Evolutionary conservation across 2,797 vertebrate genomes (phyloP).

Genomic region (Poeciliopsis gracilis): DNA sequence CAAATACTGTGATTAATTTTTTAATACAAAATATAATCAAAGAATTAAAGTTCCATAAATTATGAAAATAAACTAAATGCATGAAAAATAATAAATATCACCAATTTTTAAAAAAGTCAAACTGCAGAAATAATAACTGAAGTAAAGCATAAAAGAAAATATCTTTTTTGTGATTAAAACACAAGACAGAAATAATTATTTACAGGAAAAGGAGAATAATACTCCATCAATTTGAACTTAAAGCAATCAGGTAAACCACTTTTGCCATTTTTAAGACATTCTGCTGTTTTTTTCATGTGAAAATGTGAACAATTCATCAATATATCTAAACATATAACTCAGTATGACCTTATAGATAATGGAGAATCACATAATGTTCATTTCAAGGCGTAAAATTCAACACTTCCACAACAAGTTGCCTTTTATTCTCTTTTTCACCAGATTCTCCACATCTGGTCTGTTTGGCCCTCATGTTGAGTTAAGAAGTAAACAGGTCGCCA

Average conservation of each 20-base stretch:
- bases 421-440: neutral
- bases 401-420: neutral
- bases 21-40: neutral
- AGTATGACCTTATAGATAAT: too few relatives aligned
- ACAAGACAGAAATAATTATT: neutral
- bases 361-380: neutral
- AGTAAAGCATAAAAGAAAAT: neutral
- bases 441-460: neutral
- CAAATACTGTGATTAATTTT: neutral
- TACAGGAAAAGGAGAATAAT: neutral
- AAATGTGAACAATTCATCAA: neutral
- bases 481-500: constrained; percentile 39
- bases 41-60: neutral
- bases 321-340: neutral
- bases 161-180: neutral
- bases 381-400: neutral
- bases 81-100: neutral
- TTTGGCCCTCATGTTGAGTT: constrained; percentile 51
- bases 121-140: neutral
- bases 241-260: neutral
- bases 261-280: neutral
- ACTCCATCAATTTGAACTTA: neutral
- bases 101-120: neutral
- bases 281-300: neutral
- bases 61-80: neutral